Conservation (phyloP, 1,140 invertebrate species). For the Eufriesea mexicana region DNA sequence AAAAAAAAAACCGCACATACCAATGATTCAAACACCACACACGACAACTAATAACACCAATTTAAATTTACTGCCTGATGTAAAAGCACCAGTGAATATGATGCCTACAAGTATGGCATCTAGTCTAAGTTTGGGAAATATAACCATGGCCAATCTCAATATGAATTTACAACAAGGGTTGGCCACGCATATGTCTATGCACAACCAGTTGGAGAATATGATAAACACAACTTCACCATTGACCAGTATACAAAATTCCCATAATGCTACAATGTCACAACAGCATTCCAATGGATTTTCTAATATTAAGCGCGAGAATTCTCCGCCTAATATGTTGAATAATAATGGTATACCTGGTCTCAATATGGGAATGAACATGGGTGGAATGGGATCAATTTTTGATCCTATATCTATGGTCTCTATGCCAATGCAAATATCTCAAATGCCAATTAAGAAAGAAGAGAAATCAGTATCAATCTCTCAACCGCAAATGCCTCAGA, state of each 20-base stretch:
- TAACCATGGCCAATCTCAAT: conserved; percentile 74
- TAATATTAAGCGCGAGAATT: conserved; percentile 80
- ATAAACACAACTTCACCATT: conserved; percentile 69
- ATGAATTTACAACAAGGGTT: conserved; percentile 74
- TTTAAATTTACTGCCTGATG: conserved; percentile 75
- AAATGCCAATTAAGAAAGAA: conserved; percentile 83
- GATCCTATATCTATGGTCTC: conserved; percentile 83
- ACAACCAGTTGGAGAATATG: conserved; percentile 77
- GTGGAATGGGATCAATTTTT: conserved; percentile 85
- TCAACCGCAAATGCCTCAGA: conserved; percentile 75
- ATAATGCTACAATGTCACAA: conserved; percentile 73
- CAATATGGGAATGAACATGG: conserved; percentile 79
- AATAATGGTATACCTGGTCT: conserved; percentile 81
- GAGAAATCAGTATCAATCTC: conserved; percentile 78
- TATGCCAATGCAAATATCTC: conserved; percentile 80
- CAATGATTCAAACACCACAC: conserved; percentile 73
- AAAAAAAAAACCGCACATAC: conserved; percentile 76
- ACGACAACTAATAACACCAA: conserved; percentile 68
- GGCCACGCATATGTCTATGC: conserved; percentile 73
- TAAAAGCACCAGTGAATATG: conserved; percentile 76
- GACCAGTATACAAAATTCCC: conserved; percentile 74
- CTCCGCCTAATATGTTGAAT: conserved; percentile 81
- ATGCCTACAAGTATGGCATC: conserved; percentile 74
- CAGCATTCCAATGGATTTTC: conserved; percentile 81
- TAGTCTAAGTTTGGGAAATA: conserved; percentile 73